Evolutionary conservation across 1,140 invertebrate genomes (phyloP), one percentile per base, ranked within the genome.

Genomic region (Radopholus similis): DNA sequence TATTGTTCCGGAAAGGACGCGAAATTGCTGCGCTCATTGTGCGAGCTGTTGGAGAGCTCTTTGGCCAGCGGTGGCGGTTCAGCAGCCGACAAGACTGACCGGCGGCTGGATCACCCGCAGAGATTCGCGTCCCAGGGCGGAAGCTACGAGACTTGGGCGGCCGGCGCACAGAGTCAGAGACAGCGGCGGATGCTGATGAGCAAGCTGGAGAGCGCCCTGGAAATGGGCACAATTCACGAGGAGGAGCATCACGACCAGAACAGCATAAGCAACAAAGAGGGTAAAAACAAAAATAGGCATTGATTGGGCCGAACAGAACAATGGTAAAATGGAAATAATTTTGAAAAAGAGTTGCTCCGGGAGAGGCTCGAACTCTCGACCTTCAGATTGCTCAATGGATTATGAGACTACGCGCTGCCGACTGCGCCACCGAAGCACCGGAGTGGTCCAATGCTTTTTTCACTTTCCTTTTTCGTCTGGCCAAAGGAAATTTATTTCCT

Each of bases 321-420:
- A 0, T 6, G 15, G 5, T 21, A 40, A 44, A 60, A 60, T 23
- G 11, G 28, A 60, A 60, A 28, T 9, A 51, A 9, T 2, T 11
- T 0, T 26, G 11, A 11, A 44, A 60, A 60, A 60, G 30, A n/a
- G 8, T 47, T 62, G 59, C 59, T 42, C 59, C 59, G 59, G 59
- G 59, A 34, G 59, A 62, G 59, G 59, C 59, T 62, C 59, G 59
- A 62, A 62, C 59, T 62, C 59, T 34, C 59, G 59, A 62, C 59
- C 59, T 62, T 62, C 40, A 62, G 59, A 62, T 51, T 51, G 30
- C 44, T 15, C 44, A 23, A 23, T 6, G 0, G 44, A 47, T 60
- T 60, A 60, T 60, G 58, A 60, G 58, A 60, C 58, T 60, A 60
- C 58, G 58, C 58, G 32, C 58, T 60, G 38, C 58, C 58, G 58